phyloP scores from a whole-genome alignment of 2,888 invertebrate genomes.

The Minunthozetes semirufus region DNA sequence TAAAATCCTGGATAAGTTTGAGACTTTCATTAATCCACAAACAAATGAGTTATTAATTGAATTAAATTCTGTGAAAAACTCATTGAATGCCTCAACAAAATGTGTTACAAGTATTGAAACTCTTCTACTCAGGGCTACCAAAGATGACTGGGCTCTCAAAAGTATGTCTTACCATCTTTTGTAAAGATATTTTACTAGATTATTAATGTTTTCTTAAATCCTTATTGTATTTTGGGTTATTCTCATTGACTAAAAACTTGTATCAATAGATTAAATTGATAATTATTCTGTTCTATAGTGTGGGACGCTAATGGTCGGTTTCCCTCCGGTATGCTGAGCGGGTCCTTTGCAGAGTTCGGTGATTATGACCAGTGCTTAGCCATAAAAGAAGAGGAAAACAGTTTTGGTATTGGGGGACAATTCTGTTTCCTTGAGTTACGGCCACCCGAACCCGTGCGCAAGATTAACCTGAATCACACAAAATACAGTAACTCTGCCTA shows the following conservation, averaged over 20 bases:
- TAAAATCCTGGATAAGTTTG: conserved; percentile 16
- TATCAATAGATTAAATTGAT: background rate
- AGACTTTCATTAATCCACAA: background rate
- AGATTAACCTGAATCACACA: background rate
- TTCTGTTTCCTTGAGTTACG: conserved; percentile 32
- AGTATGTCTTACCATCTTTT: background rate
- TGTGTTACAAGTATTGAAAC: conserved; percentile 27
- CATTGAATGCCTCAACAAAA: background rate
- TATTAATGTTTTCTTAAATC: background rate
- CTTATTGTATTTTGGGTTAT: background rate
- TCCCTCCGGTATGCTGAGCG: conserved; percentile 28
- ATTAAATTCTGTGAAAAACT: conserved; percentile 5
- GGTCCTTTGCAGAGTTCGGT: conserved; percentile 29
- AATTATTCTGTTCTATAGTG: conserved; percentile 18
- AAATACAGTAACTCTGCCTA: background rate
- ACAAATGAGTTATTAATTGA: background rate
- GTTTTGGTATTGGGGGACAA: conserved; percentile 8
- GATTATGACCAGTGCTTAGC: conserved; percentile 33
- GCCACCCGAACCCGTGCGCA: background rate
- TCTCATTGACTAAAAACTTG: background rate
- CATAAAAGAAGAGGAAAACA: background rate
- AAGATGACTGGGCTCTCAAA: conserved; percentile 32
- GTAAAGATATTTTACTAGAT: background rate
- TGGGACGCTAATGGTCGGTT: conserved; percentile 34
- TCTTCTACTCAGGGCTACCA: conserved; percentile 13